Evolutionary conservation across 2,113 vertebrate species (phyloP), one percentile per base, ranked within the genome.

Genomic region (Neoarius graeffei): DNA sequence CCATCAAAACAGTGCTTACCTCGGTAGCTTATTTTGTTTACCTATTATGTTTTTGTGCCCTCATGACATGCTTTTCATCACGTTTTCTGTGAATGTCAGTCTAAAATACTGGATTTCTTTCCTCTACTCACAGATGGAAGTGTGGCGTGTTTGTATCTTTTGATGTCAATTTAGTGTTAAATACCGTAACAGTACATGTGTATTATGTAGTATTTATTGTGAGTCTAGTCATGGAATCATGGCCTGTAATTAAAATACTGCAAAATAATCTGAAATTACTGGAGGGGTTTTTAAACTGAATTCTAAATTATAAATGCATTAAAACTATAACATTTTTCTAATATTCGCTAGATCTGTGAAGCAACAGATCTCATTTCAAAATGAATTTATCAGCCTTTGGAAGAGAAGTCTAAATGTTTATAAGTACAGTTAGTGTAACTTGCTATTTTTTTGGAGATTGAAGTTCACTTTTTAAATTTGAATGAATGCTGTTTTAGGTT

Each of bases 151-250:
- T 56, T 5, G 66, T 81, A 67, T 42, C 71, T 8, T 42, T 86
- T 35, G 20, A 71, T 87, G 35, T 73, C 83, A 30, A 30, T 87
- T 85, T 83, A 48, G 69, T 87, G 35, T 77, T 83, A 13, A 87
- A 60, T 52, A 54, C 54, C 1, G 5, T 69, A 64, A 57, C 17
- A 73, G 20, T 87, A 59, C 20, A 11, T 27, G 11, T 83, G 42
- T 3, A 17, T 59, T 81, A 1, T 71, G 25, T 84, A 69, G 79
- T 57, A 74, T 81, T 69, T 80, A 27, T 30, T 66, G 60, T 19
- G 77, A 2, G 11, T 25, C 52, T 27, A n/a, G 30, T 52, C 50
- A 27, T 86, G n/a, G n/a, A 86, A 14, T 54, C n/a, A 10, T 52
- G 0, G 13, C 54, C 20, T 42, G 69, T 59, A 48, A 76, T 76